Base-by-base conservation (phyloP, 2,113 vertebrate species). In the Melanerpes formicivorus region DNA sequence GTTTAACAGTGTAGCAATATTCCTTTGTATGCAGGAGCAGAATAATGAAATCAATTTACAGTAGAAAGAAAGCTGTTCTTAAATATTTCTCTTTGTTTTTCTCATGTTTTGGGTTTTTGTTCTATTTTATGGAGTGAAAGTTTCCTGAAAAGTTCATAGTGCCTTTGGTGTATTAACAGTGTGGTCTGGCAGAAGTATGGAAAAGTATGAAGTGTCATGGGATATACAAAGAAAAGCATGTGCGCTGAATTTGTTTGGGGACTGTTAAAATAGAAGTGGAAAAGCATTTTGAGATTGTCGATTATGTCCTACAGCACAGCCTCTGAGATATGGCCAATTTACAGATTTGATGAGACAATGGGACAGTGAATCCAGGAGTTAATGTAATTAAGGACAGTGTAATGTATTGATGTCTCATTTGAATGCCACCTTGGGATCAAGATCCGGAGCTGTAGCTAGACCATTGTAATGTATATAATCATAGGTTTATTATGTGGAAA, bases 401-500 rank as follows among this genome's bases (percentile, higher is more conserved):
- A 44, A 25, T 29, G 5, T 62, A 54, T 84, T 7, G 17, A 65
- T 83, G 32, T 74, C 29, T 74, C 81, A 26, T 44, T 60, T 65
- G 30, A 85, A 86, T 79, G 55, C 32, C 44, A 21, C 74, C 65
- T 81, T 93, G 76, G 42, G 76, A 90, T 84, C 54, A 83, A 84
- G 73, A 88, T 65, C 37, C 64, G 65, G 58, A 94, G 58, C 76
- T 83, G 37, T 19, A 80, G 48, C 50, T 90, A 18, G 64, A 72
- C 85, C 32, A 18, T 74, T 77, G 16, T 56, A 60, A 78, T 4
- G 2, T 66, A 17, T 44, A 59, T 27, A 55, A 44, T 64, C 32
- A 25, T 64, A 54, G 75, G 21, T 82, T 95, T 90, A 60, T 88
- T 86, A 56, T 63, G 56, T 74, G 62, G 76, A 90, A 91, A 91